phyloP scores from a whole-genome alignment of 2,888 invertebrate genomes.

The Mactromeris polynyma region DNA sequence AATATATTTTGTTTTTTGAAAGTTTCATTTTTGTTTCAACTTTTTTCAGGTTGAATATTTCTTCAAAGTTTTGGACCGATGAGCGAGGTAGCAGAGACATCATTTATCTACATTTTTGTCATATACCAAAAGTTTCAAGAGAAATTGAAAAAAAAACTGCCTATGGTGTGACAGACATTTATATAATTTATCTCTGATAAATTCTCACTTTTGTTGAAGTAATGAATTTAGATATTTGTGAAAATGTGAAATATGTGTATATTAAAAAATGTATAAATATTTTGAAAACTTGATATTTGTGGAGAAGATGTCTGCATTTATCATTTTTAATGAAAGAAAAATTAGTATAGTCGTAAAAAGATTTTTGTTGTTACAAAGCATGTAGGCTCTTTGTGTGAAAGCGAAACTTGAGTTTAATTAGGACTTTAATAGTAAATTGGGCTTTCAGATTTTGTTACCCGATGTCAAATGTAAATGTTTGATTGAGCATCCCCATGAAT shows the following conservation, averaged over 20 bases:
- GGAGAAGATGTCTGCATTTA: background rate
- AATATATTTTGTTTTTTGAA: background rate
- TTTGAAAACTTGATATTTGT: background rate
- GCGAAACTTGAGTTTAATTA: background rate
- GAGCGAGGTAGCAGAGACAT: conserved; percentile 29
- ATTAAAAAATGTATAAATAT: background rate
- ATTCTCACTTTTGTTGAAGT: background rate
- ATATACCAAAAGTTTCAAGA: background rate
- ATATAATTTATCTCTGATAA: background rate
- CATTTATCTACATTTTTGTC: background rate
- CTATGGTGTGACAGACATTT: background rate
- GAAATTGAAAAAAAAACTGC: background rate
- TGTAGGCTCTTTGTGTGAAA: background rate
- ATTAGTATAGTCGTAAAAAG: background rate
- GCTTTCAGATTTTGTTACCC: background rate
- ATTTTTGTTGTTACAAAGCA: background rate
- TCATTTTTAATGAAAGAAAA: background rate
- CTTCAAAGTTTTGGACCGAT: conserved; percentile 86
- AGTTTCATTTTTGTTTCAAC: conserved; percentile 38
- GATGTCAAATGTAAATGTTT: no score
- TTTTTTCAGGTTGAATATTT: conserved; percentile 86
- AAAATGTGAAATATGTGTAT: background rate
- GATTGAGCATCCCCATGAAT: no score
- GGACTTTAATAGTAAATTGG: background rate
- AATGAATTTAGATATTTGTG: background rate